Conservation (phyloP, 2,113 vertebrate genomes). For the Silurus asotus region DNA sequence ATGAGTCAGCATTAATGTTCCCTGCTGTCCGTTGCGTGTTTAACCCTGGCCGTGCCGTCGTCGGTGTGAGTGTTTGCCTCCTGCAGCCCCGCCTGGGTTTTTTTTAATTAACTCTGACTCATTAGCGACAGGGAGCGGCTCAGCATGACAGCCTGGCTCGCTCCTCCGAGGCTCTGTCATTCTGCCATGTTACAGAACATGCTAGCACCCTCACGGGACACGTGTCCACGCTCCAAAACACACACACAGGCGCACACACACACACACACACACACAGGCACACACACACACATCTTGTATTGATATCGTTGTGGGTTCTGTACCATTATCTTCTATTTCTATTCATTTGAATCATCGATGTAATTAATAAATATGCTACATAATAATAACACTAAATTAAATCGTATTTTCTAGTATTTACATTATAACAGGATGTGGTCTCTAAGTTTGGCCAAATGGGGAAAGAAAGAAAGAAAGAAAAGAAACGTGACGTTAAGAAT, state of each 20-base stretch:
- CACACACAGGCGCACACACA: not conserved
- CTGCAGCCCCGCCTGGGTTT: conserved; percentile 39
- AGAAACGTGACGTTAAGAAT: too few relatives aligned
- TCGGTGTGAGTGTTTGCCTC: conserved; percentile 25
- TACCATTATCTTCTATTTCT: not conserved
- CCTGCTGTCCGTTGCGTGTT: conserved; percentile 44
- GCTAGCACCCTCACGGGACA: conserved; percentile 41
- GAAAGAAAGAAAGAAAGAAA: too few relatives aligned
- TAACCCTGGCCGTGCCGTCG: conserved; percentile 36
- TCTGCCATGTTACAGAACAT: conserved; percentile 51
- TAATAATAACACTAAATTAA: not conserved
- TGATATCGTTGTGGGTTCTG: too few relatives aligned
- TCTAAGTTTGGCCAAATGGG: not conserved
- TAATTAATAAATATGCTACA: not conserved
- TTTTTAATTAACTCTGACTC: conserved; percentile 58
- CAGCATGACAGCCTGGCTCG: conserved; percentile 47
- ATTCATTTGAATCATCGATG: not conserved
- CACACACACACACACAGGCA: conserved; percentile 5
- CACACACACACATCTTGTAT: not conserved
- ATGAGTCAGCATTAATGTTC: conserved; percentile 51
- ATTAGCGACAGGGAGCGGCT: conserved; percentile 48
- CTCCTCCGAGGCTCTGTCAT: conserved; percentile 54
- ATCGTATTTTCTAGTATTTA: not conserved
- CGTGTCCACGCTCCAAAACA: not conserved
- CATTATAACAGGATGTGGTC: not conserved